Base-by-base conservation (phyloP, 2,797 vertebrate genomes). In the Hyperoplus immaculatus region DNA sequence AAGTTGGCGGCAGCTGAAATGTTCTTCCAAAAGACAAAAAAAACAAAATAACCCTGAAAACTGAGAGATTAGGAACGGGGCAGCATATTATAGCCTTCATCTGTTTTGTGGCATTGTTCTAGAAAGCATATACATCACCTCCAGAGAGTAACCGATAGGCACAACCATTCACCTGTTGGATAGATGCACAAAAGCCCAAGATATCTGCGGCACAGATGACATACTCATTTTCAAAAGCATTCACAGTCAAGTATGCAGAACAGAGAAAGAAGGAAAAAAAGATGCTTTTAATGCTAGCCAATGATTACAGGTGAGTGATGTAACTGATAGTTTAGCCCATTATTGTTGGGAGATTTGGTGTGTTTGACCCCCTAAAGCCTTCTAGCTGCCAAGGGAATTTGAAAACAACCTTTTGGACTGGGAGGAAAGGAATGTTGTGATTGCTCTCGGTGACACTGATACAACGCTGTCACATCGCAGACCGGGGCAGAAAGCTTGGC, bases 241-340 rank as follows among this genome's bases (percentile, higher is more conserved):
- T 95, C 93, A 90, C 91, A 89, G 93, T 93, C 92, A 96, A 95
- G 95, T 96, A 96, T 91, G 93, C 95, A 77, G 89, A 87, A 77
- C 68, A 92, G 93, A 71, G 86, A 54, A 29, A 59, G 39, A 5
- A 15, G n/a, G 8, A 75, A 77, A 94, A 95, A 95, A 95, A 91
- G 69, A 86, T 93, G 92, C 94, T 96, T 96, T 97, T 96, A 96
- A 96, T 96, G 94, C 93, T 82, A 90, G 93, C 93, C 95, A 91
- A 84, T 96, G 96, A 96, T 96, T 97, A 96, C 60, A 93, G 95
- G 92, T 95, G 96, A 95, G 91, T 80, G 81, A 93, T 94, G 96
- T 96, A 97, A 97, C 89, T 90, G 96, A 97, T 97, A 96, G 92
- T 82, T 29, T 9, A 65, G 86, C 83, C 87, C 85, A 87, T 93